Evolutionary conservation across 2,888 invertebrate species (phyloP), one percentile per base, ranked within the genome.

Genomic region (Julus scanicus): DNA sequence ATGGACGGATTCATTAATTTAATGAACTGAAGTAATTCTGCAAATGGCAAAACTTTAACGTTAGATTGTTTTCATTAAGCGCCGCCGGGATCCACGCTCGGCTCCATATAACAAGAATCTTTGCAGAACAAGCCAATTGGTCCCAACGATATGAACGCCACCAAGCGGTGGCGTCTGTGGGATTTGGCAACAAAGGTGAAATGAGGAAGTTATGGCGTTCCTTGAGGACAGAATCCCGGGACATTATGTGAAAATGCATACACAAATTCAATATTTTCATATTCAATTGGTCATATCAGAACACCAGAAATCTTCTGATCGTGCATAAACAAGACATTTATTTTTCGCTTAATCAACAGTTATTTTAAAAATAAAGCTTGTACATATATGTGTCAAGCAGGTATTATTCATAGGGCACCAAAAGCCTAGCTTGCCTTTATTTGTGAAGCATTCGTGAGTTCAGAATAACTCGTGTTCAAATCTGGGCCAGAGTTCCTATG

Each of bases 1-100:
- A 88, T 88, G 88, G 85, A 87, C 85, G 85, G 88, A 84, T 88
- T 88, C 88, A 88, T 88, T 88, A 88, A 88, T 88, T 88, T 88
- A 88, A 88, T 88, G 88, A 88, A 88, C 85, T 88, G 39, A 20
- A 88, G 88, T 88, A 88, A 88, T 88, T 88, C 88, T 37, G 85
- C 83, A 88, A 88, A 88, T 88, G 88, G 88, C 88, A 83, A 88
- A 88, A 84, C 85, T 88, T 88, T 88, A 88, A 88, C 88, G 37
- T 49, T 85, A 53, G 63, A 85, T 85, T 88, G 84, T 88, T 85
- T 88, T 88, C 86, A 86, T 86, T 29, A 86, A 86, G 44, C 85
- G 48, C 40, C 44, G 44, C 8, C 44, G 44, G 6, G 44, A 86
- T 86, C 86, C 40, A 20, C 9, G 49, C 20, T 20, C n/a, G 8